These are phyloP conservation scores for Acleris literana DNA, from an alignment of 2,888 invertebrate species.

Conservation along the genomic window DNA sequence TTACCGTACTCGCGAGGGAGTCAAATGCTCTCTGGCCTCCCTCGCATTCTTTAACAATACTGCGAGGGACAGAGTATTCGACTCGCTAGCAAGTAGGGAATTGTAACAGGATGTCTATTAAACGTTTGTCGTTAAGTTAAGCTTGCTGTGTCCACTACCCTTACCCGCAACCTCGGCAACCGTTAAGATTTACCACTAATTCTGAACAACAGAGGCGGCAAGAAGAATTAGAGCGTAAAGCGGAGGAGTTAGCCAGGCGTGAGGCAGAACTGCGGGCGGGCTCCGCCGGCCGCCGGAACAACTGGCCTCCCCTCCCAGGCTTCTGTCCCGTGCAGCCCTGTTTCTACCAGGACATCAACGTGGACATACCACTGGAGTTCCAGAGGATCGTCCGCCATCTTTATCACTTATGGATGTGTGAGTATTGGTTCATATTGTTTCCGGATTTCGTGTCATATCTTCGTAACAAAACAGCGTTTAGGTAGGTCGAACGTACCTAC, in stretches of 20 bases:
- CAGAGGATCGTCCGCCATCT: slow-evolving; percentile 97
- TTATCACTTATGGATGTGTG: slow-evolving; percentile 99
- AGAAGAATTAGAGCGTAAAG: slow-evolving; percentile 96
- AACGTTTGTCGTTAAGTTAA: no score
- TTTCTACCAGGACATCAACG: slow-evolving; percentile 99
- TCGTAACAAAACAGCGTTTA: no score
- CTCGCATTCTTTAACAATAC: no score
- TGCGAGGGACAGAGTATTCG: no score
- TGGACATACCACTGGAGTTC: slow-evolving; percentile 99
- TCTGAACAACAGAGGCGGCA: slow-evolving; percentile 87
- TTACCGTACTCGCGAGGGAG: no score
- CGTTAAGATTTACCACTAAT: slow-evolving; percentile 29
- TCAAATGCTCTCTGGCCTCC: no score
- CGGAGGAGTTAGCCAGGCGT: slow-evolving; percentile 92
- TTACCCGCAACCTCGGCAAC: no score
- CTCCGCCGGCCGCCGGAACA: slow-evolving; percentile 90
- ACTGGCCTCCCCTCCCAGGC: slow-evolving; percentile 99
- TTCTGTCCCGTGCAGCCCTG: slow-evolving; percentile 98
- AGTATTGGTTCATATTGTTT: slow-evolving; percentile 69
- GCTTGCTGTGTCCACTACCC: no score
- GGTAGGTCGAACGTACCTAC: no score
- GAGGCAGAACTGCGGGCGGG: slow-evolving; percentile 92
- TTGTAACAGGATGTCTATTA: no score
- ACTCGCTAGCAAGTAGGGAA: no score
- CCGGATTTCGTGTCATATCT: no score